Evolutionary conservation across 2,113 vertebrate genomes (phyloP).

Genomic region (Campylomormyrus numenius): DNA sequence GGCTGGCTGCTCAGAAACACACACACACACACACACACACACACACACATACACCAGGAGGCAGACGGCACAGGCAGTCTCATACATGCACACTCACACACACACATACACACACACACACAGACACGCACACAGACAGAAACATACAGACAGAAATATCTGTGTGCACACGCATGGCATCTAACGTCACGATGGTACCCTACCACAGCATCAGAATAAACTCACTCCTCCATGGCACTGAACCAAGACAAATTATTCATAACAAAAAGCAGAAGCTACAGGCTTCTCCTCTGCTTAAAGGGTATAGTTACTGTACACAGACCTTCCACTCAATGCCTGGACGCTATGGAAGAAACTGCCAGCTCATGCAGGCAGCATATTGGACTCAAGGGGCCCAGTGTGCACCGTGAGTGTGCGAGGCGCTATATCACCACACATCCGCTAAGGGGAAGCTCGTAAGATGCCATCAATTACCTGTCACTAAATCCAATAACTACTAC

Average conservation of each 20-base stretch:
- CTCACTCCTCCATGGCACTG: neutral
- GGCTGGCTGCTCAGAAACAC: neutral
- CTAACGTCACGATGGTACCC: neutral
- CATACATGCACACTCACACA: neutral
- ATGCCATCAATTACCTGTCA: neutral
- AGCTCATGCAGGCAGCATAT: neutral
- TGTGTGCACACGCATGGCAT: neutral
- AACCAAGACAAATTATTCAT: constrained; percentile 7
- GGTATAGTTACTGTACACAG: neutral
- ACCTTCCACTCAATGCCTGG: neutral
- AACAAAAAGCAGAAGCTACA: neutral
- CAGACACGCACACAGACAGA: neutral
- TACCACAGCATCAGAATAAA: neutral
- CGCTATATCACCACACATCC: neutral
- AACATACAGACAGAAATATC: constrained; percentile 6
- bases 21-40: neutral
- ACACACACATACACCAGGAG: neutral
- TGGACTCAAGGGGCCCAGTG: neutral
- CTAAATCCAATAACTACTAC: neutral
- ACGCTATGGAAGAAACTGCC: neutral
- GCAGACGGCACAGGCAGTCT: neutral
- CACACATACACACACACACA: neutral
- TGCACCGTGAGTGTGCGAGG: neutral
- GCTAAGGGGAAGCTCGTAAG: neutral
- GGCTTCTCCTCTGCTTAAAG: neutral